Evolutionary conservation across 2,888 invertebrate species (phyloP), one percentile per base, ranked within the genome.

Genomic region (Diaphora mendica): DNA sequence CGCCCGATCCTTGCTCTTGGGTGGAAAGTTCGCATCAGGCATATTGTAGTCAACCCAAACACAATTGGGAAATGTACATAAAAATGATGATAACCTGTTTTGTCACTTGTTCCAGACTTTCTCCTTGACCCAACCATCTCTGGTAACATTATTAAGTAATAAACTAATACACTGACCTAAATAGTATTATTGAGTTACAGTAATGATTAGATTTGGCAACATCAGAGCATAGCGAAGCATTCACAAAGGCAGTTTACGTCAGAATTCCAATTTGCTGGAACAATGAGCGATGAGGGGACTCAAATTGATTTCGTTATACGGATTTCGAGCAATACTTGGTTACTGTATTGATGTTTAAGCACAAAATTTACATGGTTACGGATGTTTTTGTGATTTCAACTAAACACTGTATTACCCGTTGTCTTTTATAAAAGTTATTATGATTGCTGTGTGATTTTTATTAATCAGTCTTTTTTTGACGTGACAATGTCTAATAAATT

Each of bases 301-400:
- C 33, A 75, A 79, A 84, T 83, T 79, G 77, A 76, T 77, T 77
- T 77, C 48, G 77, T 73, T 77, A 76, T 62, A 55, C 68, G 55
- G 35, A 35, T 68, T 68, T 68, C 35, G 68, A 51, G 68, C 51
- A 9, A n/a, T 33, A 51, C 35, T n/a, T n/a, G n/a, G 51, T 68
- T 55, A 35, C 55, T 68, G 67, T 67, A 13, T 48, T 67, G 20
- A 67, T 67, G 67, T 67, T 42, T 23, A 48, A 17, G 48, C 33
- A 23, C 30, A 30, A 33, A 67, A 67, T 20, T 62, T 30, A 30
- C 62, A 62, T 62, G 62, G 5, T 62, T 30, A 1, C 17, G 7
- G 30, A 59, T 15, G 59, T 4, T n/a, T n/a, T 59, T n/a, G n/a
- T 2, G 3, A 55, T n/a, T 55, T 55, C 55, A 55, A 51, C 11